phyloP scores from a whole-genome alignment of 2,113 vertebrate genomes.

The Cygnus buccinator region DNA sequence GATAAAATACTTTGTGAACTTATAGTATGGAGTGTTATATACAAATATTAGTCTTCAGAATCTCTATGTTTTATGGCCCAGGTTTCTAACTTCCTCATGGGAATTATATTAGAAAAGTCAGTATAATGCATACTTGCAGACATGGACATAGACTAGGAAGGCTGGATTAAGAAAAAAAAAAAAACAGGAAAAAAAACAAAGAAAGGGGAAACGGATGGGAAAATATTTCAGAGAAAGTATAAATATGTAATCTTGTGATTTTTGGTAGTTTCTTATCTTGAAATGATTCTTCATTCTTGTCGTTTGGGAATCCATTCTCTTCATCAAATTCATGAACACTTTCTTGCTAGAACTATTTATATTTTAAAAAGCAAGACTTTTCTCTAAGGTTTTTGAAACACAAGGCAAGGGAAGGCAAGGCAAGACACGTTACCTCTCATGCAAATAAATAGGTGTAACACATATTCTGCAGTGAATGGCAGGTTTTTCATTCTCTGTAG shows the following conservation, averaged over 20 bases:
- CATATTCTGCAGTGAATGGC: background rate
- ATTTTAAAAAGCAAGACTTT: background rate
- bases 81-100: background rate
- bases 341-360: constrained; percentile 44
- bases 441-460: background rate
- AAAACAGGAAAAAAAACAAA: background rate
- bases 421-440: background rate
- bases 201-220: background rate
- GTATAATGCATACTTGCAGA: background rate
- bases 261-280: constrained; percentile 15
- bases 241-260: background rate
- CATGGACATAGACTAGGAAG: background rate
- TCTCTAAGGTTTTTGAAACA: constrained; percentile 20
- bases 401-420: no score
- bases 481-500: accelerated
- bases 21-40: background rate
- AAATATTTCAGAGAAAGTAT: background rate
- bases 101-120: background rate
- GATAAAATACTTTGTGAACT: background rate
- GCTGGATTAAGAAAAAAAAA: background rate
- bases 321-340: background rate
- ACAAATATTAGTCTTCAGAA: background rate
- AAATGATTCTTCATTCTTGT: background rate
- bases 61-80: background rate
- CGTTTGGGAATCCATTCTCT: background rate